phyloP scores from a whole-genome alignment of 2,797 vertebrate genomes.

The Brachymystax lenok region DNA sequence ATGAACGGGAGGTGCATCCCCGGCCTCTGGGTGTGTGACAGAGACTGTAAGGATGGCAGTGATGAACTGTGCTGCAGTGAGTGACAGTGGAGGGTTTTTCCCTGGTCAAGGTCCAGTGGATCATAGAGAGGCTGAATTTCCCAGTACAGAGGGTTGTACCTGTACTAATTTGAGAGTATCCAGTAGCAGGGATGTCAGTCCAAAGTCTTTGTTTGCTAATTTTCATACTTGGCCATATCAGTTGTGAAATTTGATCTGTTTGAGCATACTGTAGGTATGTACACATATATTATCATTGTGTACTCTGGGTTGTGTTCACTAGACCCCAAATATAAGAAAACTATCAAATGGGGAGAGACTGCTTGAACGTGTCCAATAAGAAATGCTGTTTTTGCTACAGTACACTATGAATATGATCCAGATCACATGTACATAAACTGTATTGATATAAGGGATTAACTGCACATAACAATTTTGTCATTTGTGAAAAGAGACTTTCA shows the following conservation, averaged over 20 bases:
- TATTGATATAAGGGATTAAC: not conserved
- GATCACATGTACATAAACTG: not conserved
- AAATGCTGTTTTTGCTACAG: not conserved
- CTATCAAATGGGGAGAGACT: not conserved
- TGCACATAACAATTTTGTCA: not conserved
- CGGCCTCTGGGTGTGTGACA: constrained; percentile 67
- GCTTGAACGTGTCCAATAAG: too few species aligned
- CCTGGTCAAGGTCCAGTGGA: not conserved
- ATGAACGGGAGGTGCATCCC: constrained; percentile 57
- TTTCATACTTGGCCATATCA: not conserved
- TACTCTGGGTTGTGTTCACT: not conserved
- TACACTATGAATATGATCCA: not conserved
- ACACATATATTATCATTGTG: not conserved
- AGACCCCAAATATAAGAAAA: not conserved
- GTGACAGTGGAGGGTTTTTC: constrained; percentile 23
- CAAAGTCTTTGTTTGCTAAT: not conserved
- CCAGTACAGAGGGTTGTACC: not conserved
- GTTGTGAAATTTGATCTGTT: not conserved
- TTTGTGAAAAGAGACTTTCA: not conserved
- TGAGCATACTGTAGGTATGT: too few species aligned
- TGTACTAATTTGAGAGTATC: too few species aligned
- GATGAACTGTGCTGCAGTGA: constrained; percentile 80
- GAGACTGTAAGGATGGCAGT: constrained; percentile 72
- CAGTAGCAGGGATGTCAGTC: too few species aligned
- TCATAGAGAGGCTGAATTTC: not conserved